phyloP scores from a whole-genome alignment of 2,113 vertebrate genomes.

The Gasterosteus aculeatus region DNA sequence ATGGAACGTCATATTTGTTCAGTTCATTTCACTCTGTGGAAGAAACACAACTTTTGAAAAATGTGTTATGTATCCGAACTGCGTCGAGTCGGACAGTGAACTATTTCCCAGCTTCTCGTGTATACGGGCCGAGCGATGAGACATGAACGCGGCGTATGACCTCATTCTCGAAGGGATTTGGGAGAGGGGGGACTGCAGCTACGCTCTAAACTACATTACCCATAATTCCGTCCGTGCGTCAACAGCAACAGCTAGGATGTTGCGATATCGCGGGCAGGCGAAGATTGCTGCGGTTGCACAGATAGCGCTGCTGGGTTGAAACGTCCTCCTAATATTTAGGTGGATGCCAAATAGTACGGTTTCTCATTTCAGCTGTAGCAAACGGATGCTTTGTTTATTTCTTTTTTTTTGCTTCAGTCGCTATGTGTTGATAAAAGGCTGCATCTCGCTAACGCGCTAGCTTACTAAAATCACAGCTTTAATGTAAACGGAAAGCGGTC shows the following conservation, averaged over 20 bases:
- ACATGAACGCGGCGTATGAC: constrained; percentile 33
- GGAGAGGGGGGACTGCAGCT: constrained; percentile 23
- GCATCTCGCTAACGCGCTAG: constrained; percentile 59
- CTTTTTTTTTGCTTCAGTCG: neutral
- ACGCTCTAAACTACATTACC: constrained; percentile 63
- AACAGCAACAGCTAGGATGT: constrained; percentile 75
- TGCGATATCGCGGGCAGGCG: constrained; percentile 73
- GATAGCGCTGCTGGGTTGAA: constrained; percentile 58
- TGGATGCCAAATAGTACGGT: constrained; percentile 37
- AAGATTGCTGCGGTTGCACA: constrained; percentile 74
- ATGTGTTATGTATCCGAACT: neutral
- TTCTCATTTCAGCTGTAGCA: neutral
- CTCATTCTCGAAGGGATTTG: neutral
- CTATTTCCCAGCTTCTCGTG: fast-evolving
- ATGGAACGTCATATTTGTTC: neutral
- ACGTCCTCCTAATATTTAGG: constrained; percentile 35
- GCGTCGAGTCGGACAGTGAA: neutral
- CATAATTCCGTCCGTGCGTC: constrained; percentile 57
- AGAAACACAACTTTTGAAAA: neutral
- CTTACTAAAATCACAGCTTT: constrained; percentile 59
- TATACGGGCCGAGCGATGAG: neutral
- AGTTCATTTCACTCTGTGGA: neutral
- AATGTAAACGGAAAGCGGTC: constrained; percentile 49
- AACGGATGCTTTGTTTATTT: neutral
- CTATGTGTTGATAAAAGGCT: constrained; percentile 41